These are phyloP conservation scores for Dynastes grantii DNA, from an alignment of 2,888 invertebrate species.

Conservation along the genomic window DNA sequence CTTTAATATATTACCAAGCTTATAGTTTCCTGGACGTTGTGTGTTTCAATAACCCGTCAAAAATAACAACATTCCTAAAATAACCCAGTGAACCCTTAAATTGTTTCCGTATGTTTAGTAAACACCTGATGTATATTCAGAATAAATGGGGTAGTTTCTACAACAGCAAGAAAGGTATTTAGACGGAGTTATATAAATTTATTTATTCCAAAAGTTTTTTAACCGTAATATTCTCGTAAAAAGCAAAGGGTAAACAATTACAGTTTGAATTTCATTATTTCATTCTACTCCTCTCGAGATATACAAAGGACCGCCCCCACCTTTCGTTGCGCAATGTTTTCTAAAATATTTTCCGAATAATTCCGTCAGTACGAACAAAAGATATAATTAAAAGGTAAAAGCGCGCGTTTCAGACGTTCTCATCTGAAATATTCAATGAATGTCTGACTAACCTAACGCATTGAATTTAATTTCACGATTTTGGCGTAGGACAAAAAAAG, in stretches of 20 bases:
- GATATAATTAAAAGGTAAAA: slow-evolving; percentile 26
- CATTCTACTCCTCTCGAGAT: neutral
- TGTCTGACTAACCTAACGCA: slow-evolving; percentile 22
- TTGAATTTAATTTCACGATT: slow-evolving; percentile 33
- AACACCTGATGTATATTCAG: too few species aligned
- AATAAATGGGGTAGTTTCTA: too few species aligned
- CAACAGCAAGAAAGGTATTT: too few species aligned
- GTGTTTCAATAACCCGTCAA: too few species aligned
- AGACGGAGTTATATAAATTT: too few species aligned
- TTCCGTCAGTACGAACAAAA: slow-evolving; percentile 1
- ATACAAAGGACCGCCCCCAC: neutral
- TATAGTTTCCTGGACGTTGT: too few species aligned
- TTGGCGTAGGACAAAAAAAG: slow-evolving; percentile 15
- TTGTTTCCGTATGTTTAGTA: too few species aligned
- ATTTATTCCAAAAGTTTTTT: too few species aligned
- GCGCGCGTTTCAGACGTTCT: neutral
- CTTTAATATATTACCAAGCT: too few species aligned
- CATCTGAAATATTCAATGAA: slow-evolving; percentile 33
- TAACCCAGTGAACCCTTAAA: too few species aligned
- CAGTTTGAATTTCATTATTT: slow-evolving; percentile 2
- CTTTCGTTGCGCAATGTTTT: neutral
- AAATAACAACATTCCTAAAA: too few species aligned
- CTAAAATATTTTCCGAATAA: neutral
- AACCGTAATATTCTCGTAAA: neutral
- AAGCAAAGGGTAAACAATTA: neutral